phyloP scores from a whole-genome alignment of 2,113 vertebrate genomes.

The Dryoscopus gambensis region DNA sequence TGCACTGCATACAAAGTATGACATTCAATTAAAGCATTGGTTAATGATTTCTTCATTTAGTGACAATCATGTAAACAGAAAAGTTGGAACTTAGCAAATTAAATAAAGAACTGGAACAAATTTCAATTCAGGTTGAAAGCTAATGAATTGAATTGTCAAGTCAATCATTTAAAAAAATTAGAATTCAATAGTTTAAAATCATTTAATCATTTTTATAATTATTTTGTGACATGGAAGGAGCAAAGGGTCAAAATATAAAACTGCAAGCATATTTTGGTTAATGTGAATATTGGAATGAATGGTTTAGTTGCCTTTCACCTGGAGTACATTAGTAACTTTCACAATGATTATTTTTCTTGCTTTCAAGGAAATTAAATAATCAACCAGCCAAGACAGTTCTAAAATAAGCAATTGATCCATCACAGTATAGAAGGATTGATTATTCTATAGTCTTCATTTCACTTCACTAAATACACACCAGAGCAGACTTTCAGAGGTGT shows the following conservation, averaged over 20 bases:
- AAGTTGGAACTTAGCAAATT: slow-evolving; percentile 35
- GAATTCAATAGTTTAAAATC: slow-evolving; percentile 49
- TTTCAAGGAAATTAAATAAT: slow-evolving; percentile 66
- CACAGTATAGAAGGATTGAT: slow-evolving; percentile 20
- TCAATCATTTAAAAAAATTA: neutral
- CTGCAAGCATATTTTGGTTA: neutral
- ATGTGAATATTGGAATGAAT: slow-evolving; percentile 18
- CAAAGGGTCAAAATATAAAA: slow-evolving; percentile 20
- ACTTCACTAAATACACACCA: slow-evolving; percentile 18
- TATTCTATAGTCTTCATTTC: slow-evolving; percentile 26
- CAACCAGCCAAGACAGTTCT: slow-evolving; percentile 33
- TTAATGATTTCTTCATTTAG: slow-evolving; percentile 49
- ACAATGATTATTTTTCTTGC: slow-evolving; percentile 59
- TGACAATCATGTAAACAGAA: slow-evolving; percentile 37
- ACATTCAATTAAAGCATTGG: slow-evolving; percentile 25
- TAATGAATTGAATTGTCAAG: slow-evolving; percentile 52
- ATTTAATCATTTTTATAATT: slow-evolving; percentile 42
- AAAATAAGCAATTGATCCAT: slow-evolving; percentile 43
- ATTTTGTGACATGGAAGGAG: neutral
- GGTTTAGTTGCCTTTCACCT: slow-evolving; percentile 34
- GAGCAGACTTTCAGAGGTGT: neutral
- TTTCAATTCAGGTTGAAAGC: slow-evolving; percentile 35
- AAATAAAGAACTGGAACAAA: slow-evolving; percentile 34
- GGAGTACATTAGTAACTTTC: slow-evolving; percentile 51
- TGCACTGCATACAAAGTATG: neutral